These are phyloP conservation scores for Lasioglossum figueresi DNA, from an alignment of 2,888 invertebrate species.

Conservation along the genomic window DNA sequence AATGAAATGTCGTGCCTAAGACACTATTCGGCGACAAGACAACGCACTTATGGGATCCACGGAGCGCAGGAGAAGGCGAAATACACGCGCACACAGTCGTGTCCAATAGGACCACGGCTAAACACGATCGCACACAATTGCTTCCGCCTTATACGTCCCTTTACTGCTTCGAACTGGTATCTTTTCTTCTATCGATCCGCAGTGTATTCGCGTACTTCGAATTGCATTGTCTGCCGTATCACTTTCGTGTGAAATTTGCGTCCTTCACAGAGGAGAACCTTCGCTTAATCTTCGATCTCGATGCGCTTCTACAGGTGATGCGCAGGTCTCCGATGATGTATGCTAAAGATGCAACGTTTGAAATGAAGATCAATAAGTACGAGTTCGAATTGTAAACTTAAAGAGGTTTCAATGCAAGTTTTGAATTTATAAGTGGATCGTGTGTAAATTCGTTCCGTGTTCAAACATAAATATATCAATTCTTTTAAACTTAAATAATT, in stretches of 20 bases:
- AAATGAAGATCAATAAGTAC: too few species aligned
- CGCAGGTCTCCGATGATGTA: too few species aligned
- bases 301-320: neutral
- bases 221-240: neutral
- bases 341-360: too few species aligned
- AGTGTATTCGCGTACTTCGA: neutral
- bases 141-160: neutral
- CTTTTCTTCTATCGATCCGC: neutral
- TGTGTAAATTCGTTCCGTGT: too few species aligned
- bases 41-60: conserved; percentile 79
- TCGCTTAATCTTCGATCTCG: too few species aligned
- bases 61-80: conserved; percentile 49
- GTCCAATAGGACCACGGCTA: conserved; percentile 27
- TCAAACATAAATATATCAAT: too few species aligned
- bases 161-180: neutral
- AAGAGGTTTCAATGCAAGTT: too few species aligned
- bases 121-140: conserved; percentile 38
- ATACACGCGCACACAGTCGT: conserved; percentile 8
- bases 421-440: too few species aligned
- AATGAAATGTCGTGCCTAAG: conserved; percentile 74
- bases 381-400: too few species aligned
- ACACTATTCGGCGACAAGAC: conserved; percentile 76
- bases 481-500: neutral
- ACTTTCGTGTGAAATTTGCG: neutral
- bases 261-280: neutral